Evolutionary conservation across 2,888 invertebrate species (phyloP).

Genomic region (Chrysina gloriosa): DNA sequence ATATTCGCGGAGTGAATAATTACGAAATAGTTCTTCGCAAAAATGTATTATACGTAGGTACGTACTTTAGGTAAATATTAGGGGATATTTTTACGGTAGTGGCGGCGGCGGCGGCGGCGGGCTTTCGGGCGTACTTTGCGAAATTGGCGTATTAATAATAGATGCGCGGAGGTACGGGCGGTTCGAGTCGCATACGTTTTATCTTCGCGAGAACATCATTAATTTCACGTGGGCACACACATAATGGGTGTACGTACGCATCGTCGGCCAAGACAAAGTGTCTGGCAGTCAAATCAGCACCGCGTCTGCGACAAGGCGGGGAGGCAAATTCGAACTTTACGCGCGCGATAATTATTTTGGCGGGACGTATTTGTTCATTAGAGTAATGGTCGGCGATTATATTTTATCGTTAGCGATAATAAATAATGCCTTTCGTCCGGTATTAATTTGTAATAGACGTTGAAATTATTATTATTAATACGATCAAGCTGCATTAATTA

Average conservation of each 20-base stretch:
- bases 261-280: not conserved
- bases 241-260: slow-evolving; percentile 7
- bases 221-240: slow-evolving; percentile 9
- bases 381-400: not conserved
- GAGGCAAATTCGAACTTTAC: not conserved
- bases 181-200: not conserved
- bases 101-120: too few species aligned
- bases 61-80: not conserved
- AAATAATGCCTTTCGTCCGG: not conserved
- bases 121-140: slow-evolving; percentile 24
- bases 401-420: not conserved
- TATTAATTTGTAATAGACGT: too few species aligned
- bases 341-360: not conserved
- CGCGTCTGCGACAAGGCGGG: not conserved
- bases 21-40: too few species aligned
- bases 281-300: slow-evolving; percentile 14
- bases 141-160: slow-evolving; percentile 27
- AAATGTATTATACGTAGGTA: not conserved
- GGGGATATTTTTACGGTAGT: slow-evolving; percentile 23
- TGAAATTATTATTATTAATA: too few species aligned
- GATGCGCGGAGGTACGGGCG: not conserved
- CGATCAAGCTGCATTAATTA: too few species aligned
- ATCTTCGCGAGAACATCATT: slow-evolving; percentile 17
- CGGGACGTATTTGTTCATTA: slow-evolving; percentile 12
- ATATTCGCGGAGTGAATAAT: too few species aligned